A percentile compares a stretch with the other conserved stretches of the same genome.
Evolutionary conservation across 2,797 vertebrate species (phyloP).

Genomic region (Sebastolobus alascanus): DNA sequence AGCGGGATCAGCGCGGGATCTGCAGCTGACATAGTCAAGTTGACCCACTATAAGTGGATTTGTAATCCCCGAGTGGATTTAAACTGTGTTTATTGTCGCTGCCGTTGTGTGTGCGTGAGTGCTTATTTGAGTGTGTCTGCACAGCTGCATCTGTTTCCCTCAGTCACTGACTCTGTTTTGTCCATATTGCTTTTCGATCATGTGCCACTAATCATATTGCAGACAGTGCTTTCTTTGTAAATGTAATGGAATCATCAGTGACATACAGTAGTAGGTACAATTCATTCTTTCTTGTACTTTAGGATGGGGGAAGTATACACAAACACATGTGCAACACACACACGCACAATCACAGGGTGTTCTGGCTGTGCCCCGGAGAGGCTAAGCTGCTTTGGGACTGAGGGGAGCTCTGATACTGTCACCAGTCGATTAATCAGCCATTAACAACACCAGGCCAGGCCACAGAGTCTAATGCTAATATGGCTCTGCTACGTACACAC

Average conservation of each 20-base stretch:
- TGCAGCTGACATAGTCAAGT: slow-evolving; percentile 76
- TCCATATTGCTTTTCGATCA: slow-evolving; percentile 56
- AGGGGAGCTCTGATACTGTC: slow-evolving; percentile 71
- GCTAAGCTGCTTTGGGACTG: slow-evolving; percentile 77
- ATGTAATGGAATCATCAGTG: slow-evolving; percentile 34
- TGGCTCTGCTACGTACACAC: slow-evolving; percentile 52
- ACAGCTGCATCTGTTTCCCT: slow-evolving; percentile 73
- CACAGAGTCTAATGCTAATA: slow-evolving; percentile 66
- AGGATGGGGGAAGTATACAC: slow-evolving; percentile 5
- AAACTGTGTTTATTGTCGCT: slow-evolving; percentile 77
- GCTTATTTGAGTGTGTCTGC: slow-evolving; percentile 56
- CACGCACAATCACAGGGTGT: slow-evolving; percentile 58
- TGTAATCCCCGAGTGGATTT: slow-evolving; percentile 82
- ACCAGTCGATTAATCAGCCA: slow-evolving; percentile 77
- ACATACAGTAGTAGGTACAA: slow-evolving; percentile 32
- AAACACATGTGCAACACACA: slow-evolving; percentile 50
- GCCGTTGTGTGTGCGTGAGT: slow-evolving; percentile 47
- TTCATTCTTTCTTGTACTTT: slow-evolving; percentile 34
- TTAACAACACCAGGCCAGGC: slow-evolving; percentile 66
- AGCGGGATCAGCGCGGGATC: slow-evolving; percentile 67
- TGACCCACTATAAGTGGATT: slow-evolving; percentile 83
- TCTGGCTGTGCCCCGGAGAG: slow-evolving; percentile 54
- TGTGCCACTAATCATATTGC: slow-evolving; percentile 47
- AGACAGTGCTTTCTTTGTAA: slow-evolving; percentile 21
- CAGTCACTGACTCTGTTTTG: slow-evolving; percentile 49